Base-by-base conservation (phyloP, 1,140 invertebrate genomes). In the Drosophila rufa region DNA sequence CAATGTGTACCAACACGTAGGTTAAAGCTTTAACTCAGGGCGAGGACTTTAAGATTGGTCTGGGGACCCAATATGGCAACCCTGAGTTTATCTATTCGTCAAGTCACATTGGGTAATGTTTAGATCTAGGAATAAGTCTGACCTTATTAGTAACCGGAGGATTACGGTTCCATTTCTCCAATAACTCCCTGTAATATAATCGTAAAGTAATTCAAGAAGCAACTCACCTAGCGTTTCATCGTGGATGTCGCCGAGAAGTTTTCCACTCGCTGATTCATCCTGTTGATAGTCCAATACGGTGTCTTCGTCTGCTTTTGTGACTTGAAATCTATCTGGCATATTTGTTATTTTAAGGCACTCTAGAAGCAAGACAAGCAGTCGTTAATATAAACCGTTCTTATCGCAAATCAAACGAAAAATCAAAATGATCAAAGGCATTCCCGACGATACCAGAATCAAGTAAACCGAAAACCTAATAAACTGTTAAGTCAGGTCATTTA, bases 321-420 rank as follows among this genome's bases (percentile, higher is more conserved):
- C 91, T 85, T 91, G 91, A 89, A 92, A 92, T 92, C 91, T 92
- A 73, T 92, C 91, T 75, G 91, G 91, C 91, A 92, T 92, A 62
- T 66, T 89, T 75, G 25, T 58, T 22, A 43, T 25, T 66, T n/a
- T 60, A 46, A 62, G 65, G 69, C 69, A 68, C 75, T 86, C 82
- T 71, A 40, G n/a, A 87, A 82, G 9, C 40, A 19, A 47, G 42
- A n/a, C 25, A 36, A 47, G 36, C 7, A 45, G 9, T 25, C 25
- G 11, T 61, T 14, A 43, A 45, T 17, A 65, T 56, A 56, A 55
- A 40, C 33, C n/a, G 19, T 40, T 15, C 40, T 45, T 66, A 40
- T 62, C 27, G 12, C 3, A 27, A 60, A 48, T 36, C 59, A 15
- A 36, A 36, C n/a, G 9, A 47, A 64, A 76, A 74, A 46, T 48